Evolutionary conservation across 2,113 vertebrate genomes (phyloP).

Genomic region (Pituophis catenifer): DNA sequence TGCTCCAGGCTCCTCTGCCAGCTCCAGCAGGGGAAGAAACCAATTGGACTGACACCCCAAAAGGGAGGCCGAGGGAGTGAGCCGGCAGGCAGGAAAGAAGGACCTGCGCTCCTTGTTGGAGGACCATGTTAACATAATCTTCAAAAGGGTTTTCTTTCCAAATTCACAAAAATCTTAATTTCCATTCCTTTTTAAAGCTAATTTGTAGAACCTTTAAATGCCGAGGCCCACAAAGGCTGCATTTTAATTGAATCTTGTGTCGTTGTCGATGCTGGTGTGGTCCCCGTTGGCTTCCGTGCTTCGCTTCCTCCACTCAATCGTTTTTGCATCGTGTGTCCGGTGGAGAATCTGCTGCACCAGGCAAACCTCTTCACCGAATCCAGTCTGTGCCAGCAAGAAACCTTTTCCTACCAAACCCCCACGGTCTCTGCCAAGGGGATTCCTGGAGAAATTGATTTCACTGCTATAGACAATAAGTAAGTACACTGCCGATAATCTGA

Average conservation of each 20-base stretch:
- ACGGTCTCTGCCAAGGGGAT: background rate
- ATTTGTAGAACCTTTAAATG: constrained; percentile 80
- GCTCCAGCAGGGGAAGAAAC: background rate
- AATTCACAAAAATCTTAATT: constrained; percentile 71
- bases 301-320: constrained; percentile 68
- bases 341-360: constrained; percentile 35
- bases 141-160: constrained; percentile 71
- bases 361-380: background rate
- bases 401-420: background rate
- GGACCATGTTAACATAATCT: constrained; percentile 63
- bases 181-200: constrained; percentile 74
- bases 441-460: too few species aligned
- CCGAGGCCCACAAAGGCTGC: constrained; percentile 68
- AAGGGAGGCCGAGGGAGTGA: background rate
- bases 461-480: background rate
- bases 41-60: background rate
- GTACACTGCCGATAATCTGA: background rate
- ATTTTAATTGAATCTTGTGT: constrained; percentile 76
- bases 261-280: constrained; percentile 45
- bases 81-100: constrained; percentile 37
- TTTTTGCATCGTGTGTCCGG: constrained; percentile 60
- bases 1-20: constrained; percentile 19
- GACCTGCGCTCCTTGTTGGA: constrained; percentile 56
- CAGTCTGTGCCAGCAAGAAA: background rate
- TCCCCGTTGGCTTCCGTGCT: constrained; percentile 72